Evolutionary conservation across 2,797 vertebrate species (phyloP).

Genomic region (Smutsia gigantea): DNA sequence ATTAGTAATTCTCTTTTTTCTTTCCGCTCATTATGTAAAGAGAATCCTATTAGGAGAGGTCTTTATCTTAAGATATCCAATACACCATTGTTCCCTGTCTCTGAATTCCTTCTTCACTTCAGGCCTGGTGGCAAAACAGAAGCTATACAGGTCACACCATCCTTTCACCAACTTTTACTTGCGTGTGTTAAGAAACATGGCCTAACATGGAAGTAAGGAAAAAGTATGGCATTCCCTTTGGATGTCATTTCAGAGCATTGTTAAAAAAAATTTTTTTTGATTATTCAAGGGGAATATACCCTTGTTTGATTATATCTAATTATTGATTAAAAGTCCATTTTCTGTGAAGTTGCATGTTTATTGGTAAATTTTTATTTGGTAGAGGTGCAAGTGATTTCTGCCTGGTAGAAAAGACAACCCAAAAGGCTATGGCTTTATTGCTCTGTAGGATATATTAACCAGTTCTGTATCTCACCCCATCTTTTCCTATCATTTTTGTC

Average conservation of each 20-base stretch:
- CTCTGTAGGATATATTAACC: background rate
- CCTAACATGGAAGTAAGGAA: background rate
- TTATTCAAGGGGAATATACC: background rate
- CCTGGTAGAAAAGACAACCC: background rate
- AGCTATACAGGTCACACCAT: background rate
- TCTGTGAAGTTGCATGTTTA: background rate
- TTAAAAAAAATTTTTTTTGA: background rate
- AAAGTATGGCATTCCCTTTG: background rate
- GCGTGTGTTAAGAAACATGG: background rate
- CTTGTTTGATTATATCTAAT: constrained; percentile 16
- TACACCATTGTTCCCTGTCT: background rate
- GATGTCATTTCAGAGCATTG: background rate
- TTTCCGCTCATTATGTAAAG: background rate
- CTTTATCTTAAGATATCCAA: background rate
- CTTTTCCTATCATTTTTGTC: background rate
- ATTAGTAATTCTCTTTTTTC: background rate
- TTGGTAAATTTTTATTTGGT: constrained; percentile 34
- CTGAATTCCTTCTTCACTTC: background rate
- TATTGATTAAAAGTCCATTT: constrained; percentile 16
- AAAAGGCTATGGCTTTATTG: background rate
- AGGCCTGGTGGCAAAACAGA: background rate
- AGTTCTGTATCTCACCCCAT: background rate
- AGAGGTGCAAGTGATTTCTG: constrained; percentile 42
- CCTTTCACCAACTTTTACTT: background rate
- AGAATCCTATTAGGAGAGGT: background rate